Base-by-base conservation (phyloP, 2,797 vertebrate genomes). In the Aeoliscus strigatus region DNA sequence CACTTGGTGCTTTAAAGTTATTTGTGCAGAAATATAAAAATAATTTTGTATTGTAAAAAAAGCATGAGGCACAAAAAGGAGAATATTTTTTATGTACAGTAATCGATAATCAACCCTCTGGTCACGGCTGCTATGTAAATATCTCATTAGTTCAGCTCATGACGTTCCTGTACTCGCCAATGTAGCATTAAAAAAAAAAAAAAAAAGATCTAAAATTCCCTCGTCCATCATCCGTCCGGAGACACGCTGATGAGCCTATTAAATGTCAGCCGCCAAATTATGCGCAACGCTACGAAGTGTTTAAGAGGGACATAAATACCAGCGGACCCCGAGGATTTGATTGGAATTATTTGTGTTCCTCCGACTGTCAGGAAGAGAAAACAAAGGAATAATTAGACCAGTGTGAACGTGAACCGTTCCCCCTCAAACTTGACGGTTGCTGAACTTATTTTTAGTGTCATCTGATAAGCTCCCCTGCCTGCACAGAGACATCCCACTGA, bases 361-460 rank as follows among this genome's bases (percentile, higher is more conserved):
- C 58, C 17, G 18, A 68, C 57, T 26, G 13, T 44, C 55, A 70
- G 11, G 54, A 69, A 70, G 18, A 10, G 79, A 80, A 84, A 88
- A 90, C 91, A 91, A 92, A 89, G 84, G 78, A 88, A 90, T 96
- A 90, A 91, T 82, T 68, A 77, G 65, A 72, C 51, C 31, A 66
- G 69, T 77, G 81, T 62, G 82, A 60, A 90, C 81, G 86, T 76
- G 86, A 89, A 89, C 71, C 70, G 79, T n/a, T n/a, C n/a, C n/a
- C 31, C 31, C n/a, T 33, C 84, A 89, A 85, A 92, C 47, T 79
- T 97, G 95, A 97, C 86, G 94, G 90, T 95, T 89, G 92, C 67
- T 94, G 94, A 92, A 94, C 93, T 97, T 97, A 97, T 98, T 96
- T 97, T 94, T 94, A 91, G 92, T 98, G 96, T 97, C 95, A 97